Conservation (phyloP, 2,888 invertebrate species). For the Apomyelois bistriatella region DNA sequence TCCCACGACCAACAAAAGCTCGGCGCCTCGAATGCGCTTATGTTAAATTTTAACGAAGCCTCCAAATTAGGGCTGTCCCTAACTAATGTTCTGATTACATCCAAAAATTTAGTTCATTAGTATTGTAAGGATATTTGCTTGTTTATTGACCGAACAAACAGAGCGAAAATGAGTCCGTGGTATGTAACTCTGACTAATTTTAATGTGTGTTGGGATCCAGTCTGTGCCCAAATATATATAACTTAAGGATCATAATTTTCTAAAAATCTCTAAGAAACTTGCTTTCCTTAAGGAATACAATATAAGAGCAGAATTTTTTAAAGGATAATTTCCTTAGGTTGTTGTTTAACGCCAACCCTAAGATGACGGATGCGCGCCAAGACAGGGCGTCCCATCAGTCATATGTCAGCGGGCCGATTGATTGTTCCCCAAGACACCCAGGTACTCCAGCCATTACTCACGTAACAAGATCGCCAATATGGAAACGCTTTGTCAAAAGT, state of each 20-base stretch:
- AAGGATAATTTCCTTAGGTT: not conserved
- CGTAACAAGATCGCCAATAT: slow-evolving; percentile 11
- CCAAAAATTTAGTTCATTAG: not conserved
- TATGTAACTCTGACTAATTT: too few relatives aligned
- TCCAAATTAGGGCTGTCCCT: slow-evolving; percentile 11
- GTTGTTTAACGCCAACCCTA: slow-evolving; percentile 22
- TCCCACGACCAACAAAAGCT: slow-evolving; percentile 48
- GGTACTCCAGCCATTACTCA: slow-evolving; percentile 17
- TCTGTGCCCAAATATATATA: too few relatives aligned
- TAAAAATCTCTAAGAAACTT: too few relatives aligned
- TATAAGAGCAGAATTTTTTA: not conserved
- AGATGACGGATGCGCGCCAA: slow-evolving; percentile 56
- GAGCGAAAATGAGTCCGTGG: too few relatives aligned
- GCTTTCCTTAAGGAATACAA: too few relatives aligned
- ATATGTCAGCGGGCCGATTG: slow-evolving; percentile 40
- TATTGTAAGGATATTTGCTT: too few relatives aligned
- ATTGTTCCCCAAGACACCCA: slow-evolving; percentile 24
- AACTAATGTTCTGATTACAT: not conserved
- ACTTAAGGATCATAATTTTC: too few relatives aligned
- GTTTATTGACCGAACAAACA: too few relatives aligned
- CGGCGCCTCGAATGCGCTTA: slow-evolving; percentile 26
- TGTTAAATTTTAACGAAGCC: not conserved
- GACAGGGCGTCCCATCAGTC: slow-evolving; percentile 56
- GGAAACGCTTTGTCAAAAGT: slow-evolving; percentile 3
- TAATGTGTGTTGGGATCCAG: too few relatives aligned